phyloP scores from a whole-genome alignment of 1,140 invertebrate species.

The Streblospio benedicti region DNA sequence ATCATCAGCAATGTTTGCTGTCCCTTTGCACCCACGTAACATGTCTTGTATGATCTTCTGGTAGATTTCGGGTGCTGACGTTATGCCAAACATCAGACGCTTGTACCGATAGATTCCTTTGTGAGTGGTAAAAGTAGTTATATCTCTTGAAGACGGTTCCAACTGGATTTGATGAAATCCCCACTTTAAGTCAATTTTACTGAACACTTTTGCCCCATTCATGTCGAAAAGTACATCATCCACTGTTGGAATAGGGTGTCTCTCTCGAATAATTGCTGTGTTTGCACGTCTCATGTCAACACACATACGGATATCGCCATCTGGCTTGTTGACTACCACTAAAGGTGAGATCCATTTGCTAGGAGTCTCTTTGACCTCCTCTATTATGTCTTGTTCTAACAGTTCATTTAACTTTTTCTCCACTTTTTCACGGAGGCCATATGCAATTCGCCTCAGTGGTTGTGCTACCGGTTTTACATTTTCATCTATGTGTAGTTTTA shows the following conservation, averaged over 20 bases:
- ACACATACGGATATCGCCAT: too few species aligned
- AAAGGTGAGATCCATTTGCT: too few species aligned
- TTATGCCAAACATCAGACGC: conserved; percentile 10
- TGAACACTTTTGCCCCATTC: neutral
- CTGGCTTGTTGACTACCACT: too few species aligned
- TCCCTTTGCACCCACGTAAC: neutral
- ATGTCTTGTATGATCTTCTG: neutral
- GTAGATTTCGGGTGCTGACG: neutral
- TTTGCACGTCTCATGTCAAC: too few species aligned
- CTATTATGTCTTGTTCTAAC: too few species aligned
- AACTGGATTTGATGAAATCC: conserved; percentile 16
- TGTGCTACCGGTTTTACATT: too few species aligned
- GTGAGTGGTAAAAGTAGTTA: conserved; percentile 18
- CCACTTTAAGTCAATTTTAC: neutral
- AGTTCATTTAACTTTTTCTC: too few species aligned
- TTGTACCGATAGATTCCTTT: conserved; percentile 10
- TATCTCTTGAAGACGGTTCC: conserved; percentile 9
- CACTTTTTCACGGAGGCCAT: too few species aligned
- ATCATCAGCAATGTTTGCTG: neutral
- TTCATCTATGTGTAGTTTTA: too few species aligned
- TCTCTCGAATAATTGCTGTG: too few species aligned
- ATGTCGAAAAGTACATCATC: neutral
- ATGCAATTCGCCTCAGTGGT: too few species aligned
- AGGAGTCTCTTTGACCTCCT: too few species aligned
- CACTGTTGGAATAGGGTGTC: neutral